These are phyloP conservation scores for Lycorma delicatula DNA, from an alignment of 1,140 invertebrate species.

Conservation along the genomic window DNA sequence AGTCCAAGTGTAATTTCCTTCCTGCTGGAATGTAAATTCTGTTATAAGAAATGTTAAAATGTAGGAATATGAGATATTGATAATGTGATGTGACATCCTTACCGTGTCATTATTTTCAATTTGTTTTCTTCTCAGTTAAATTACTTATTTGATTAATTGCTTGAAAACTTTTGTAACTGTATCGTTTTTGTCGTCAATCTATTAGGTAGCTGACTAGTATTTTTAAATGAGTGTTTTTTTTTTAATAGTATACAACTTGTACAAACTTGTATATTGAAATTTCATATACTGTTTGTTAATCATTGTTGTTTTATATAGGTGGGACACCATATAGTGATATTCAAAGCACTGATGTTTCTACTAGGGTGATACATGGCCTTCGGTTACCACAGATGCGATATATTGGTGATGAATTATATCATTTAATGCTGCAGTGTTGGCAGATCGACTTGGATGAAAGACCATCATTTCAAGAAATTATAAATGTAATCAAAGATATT, in stretches of 20 bases:
- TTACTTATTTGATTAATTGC: no score
- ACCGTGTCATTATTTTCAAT: no score
- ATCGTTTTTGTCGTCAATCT: no score
- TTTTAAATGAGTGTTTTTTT: no score
- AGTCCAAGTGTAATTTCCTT: no score
- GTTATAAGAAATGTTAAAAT: no score
- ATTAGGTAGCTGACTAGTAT: no score
- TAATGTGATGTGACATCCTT: no score
- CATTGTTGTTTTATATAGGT: conserved; percentile 36
- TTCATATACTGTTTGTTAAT: neutral
- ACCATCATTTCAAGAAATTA: conserved; percentile 46
- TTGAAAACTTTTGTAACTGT: no score
- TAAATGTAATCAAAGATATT: neutral
- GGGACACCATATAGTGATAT: conserved; percentile 67
- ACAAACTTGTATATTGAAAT: neutral
- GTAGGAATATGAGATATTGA: no score
- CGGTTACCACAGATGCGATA: conserved; percentile 61
- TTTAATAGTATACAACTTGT: neutral
- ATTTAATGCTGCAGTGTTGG: conserved; percentile 77
- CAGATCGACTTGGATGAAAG: conserved; percentile 70
- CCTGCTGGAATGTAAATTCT: no score
- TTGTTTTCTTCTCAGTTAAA: no score
- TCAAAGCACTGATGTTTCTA: conserved; percentile 53
- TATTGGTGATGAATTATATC: conserved; percentile 67
- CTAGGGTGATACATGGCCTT: conserved; percentile 54